Evolutionary conservation across 1,140 invertebrate species (phyloP).

Genomic region (Helicoverpa zea): DNA sequence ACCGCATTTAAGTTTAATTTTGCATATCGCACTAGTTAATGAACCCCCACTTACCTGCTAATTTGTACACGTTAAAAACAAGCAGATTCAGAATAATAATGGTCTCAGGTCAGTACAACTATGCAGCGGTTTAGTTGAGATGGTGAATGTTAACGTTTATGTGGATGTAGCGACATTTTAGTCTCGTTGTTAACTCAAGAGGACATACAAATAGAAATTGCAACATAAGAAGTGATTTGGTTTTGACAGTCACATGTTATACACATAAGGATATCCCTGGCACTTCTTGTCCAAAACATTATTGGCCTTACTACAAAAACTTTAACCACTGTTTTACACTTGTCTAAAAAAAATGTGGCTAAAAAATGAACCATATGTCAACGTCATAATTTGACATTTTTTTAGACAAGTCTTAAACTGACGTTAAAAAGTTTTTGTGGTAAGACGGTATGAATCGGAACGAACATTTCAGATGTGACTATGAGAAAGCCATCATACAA

Average conservation of each 20-base stretch:
- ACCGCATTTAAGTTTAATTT: background rate
- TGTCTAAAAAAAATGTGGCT: too few relatives aligned
- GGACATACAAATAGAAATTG: background rate
- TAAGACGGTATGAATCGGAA: too few relatives aligned
- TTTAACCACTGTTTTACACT: too few relatives aligned
- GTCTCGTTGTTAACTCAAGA: background rate
- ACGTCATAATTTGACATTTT: too few relatives aligned
- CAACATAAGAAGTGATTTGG: too few relatives aligned
- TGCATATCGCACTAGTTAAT: background rate
- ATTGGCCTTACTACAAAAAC: too few relatives aligned
- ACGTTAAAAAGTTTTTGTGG: too few relatives aligned
- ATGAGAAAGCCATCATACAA: background rate
- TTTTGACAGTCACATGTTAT: too few relatives aligned
- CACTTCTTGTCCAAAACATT: too few relatives aligned
- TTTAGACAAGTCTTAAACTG: too few relatives aligned
- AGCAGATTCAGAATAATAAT: background rate
- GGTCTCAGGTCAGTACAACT: background rate
- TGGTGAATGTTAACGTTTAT: constrained; percentile 4
- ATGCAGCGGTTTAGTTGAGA: background rate
- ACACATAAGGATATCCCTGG: too few relatives aligned
- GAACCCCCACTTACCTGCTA: constrained; percentile 14
- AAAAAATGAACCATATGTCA: too few relatives aligned
- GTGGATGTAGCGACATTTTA: background rate
- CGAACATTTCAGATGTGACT: background rate
- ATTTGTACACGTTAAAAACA: background rate